Evolutionary conservation across 2,113 vertebrate species (phyloP), one percentile per base, ranked within the genome.

Genomic region (Sialia sialis): DNA sequence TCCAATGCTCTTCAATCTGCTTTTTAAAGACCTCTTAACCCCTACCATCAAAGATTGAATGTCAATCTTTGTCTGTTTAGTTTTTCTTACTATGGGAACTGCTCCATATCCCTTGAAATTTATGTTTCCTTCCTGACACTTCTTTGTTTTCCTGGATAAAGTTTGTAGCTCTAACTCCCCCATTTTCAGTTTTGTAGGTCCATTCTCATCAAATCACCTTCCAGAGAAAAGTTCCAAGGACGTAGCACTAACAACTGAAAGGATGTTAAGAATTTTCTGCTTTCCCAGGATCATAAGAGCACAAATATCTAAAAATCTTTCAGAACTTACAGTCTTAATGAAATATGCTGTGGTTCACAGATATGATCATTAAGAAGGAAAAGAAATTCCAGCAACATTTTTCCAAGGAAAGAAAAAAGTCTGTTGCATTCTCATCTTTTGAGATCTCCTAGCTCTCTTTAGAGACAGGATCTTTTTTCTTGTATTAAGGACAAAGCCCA

Each of bases 31-130:
- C 22, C 10, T 70, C n/a, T 13, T 13, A 80, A 64, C 13, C 39
- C 29, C 41, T 43, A 18, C 49, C 34, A 76, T 8, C 0, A 0
- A 7, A 55, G 34, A 52, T 2, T 72, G 25, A 89, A 69, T 30
- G 56, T 78, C 14, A 81, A 49, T 30, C 56, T 59, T 34, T n/a
- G 6, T 27, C 44, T 21, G 9, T 46, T 89, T 43, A 39, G 2
- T 83, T 86, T 75, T 86, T 54, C 19, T 22, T 74, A 32, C 13
- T 58, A 23, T 0, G 1, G 11, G 56, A 88, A 54, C 11, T 26
- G 10, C 22, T 86, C 16, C 15, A 27, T 23, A 79, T 14, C 48
- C 30, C 49, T 55, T 43, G 43, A 30, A 64, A 59, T 52, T 44
- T 80, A 52, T 39, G 21, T 12, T 72, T 36, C 49, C 36, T 88